Evolutionary conservation across 2,888 invertebrate species (phyloP), one percentile per base, ranked within the genome.

Genomic region (Liodrosophila aerea): DNA sequence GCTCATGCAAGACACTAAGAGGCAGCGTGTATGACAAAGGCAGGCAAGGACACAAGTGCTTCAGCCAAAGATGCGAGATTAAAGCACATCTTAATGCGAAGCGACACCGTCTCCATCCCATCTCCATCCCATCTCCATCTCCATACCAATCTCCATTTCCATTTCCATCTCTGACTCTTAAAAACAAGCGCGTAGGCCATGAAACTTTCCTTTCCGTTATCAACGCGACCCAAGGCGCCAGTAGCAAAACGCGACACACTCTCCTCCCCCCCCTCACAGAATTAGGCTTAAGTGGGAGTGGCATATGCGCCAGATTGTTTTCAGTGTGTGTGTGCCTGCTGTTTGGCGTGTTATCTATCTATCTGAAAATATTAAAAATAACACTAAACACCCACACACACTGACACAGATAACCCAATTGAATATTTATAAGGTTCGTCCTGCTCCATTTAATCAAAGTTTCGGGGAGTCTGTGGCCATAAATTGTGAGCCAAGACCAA

Each of bases 61-160:
- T 18, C 50, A 27, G 9, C 36, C 34, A 41, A 58, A 68, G 66
- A 64, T 64, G 63, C 58, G 44, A 73, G 75, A 76, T 76, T 76
- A 76, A 76, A 75, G 76, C 57, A 76, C 69, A 73, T 75, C 67
- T 76, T 76, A 76, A 75, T 73, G 76, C 45, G 64, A 67, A 67
- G 43, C 63, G 76, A 69, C 68, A 16, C 15, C 22, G 22, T 9
- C 29, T 41, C 44, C 30, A 12, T 37, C 9, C 7, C 39, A 4
- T 16, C 9, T 15, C 15, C 30, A 9, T n/a, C 15, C 36, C 15
- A 13, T 13, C n/a, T 29, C 2, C 39, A 27, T 9, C 29, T 22
- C 30, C 30, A 12, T 37, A 4, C 7, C 39, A 18, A 4, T 39
- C 18, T 15, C 15, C 30, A 9, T 39, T n/a, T 15, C 15, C 30